Evolutionary conservation across 2,888 invertebrate species (phyloP).

Genomic region (Lottia gigantea): DNA sequence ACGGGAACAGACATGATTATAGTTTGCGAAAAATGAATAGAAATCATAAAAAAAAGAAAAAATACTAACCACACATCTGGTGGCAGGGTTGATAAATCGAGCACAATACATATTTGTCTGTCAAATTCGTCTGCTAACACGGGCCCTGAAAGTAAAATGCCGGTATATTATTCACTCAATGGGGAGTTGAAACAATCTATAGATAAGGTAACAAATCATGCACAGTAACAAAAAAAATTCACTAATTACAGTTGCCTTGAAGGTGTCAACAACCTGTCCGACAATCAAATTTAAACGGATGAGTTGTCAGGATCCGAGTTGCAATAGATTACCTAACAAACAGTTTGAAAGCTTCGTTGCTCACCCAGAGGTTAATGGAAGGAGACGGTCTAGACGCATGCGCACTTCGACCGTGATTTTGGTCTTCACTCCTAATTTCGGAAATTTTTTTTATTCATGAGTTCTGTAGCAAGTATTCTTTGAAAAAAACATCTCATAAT

Average conservation of each 20-base stretch:
- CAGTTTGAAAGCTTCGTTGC: not conserved
- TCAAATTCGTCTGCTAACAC: slow-evolving; percentile 13
- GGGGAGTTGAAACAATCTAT: no score
- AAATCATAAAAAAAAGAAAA: slow-evolving; percentile 3
- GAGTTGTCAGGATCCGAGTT: not conserved
- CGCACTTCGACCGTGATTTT: not conserved
- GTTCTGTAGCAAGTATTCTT: no score
- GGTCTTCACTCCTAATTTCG: not conserved
- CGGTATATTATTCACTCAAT: slow-evolving; percentile 17
- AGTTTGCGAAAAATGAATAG: slow-evolving; percentile 12
- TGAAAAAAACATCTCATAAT: no score
- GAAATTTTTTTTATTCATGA: not conserved
- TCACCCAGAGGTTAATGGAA: slow-evolving; percentile 10
- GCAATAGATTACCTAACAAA: slow-evolving; percentile 1
- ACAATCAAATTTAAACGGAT: not conserved
- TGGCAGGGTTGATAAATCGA: slow-evolving; percentile 52
- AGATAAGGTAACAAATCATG: no score
- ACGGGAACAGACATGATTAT: slow-evolving; percentile 10
- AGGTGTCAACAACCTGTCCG: not conserved
- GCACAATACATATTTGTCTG: slow-evolving; percentile 54
- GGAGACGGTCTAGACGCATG: not conserved
- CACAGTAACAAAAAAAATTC: not conserved
- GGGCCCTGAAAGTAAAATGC: slow-evolving; percentile 33
- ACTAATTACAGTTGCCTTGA: not conserved
- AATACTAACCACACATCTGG: slow-evolving; percentile 57